phyloP scores from a whole-genome alignment of 2,888 invertebrate species.

The Osedax fenrisi region DNA sequence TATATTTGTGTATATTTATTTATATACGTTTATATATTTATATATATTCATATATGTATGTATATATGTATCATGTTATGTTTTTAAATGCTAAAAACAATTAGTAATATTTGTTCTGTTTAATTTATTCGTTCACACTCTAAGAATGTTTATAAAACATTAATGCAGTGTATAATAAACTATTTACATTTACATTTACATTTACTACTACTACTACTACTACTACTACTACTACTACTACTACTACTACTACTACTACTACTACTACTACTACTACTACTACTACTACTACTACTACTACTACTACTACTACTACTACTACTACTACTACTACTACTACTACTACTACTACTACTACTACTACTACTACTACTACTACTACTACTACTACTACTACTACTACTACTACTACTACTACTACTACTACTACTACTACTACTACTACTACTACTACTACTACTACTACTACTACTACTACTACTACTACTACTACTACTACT shows the following conservation, averaged over 20 bases:
- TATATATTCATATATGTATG: too few relatives aligned
- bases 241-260: not conserved
- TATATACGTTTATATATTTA: too few relatives aligned
- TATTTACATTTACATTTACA: not conserved
- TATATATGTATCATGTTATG: too few relatives aligned
- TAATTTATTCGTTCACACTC: too few relatives aligned
- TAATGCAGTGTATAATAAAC: too few relatives aligned
- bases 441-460: not conserved
- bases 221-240: not conserved
- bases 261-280: not conserved
- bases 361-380: not conserved
- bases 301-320: not conserved
- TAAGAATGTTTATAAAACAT: too few relatives aligned
- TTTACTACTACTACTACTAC: not conserved
- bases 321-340: not conserved
- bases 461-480: not conserved
- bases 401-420: not conserved
- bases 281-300: not conserved
- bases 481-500: not conserved
- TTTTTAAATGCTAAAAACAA: too few relatives aligned
- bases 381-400: not conserved
- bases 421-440: not conserved
- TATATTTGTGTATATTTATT: too few relatives aligned
- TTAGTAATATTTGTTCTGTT: too few relatives aligned
- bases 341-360: not conserved